Conservation (phyloP, 2,113 vertebrate genomes). For the Tetrao urogallus region DNA sequence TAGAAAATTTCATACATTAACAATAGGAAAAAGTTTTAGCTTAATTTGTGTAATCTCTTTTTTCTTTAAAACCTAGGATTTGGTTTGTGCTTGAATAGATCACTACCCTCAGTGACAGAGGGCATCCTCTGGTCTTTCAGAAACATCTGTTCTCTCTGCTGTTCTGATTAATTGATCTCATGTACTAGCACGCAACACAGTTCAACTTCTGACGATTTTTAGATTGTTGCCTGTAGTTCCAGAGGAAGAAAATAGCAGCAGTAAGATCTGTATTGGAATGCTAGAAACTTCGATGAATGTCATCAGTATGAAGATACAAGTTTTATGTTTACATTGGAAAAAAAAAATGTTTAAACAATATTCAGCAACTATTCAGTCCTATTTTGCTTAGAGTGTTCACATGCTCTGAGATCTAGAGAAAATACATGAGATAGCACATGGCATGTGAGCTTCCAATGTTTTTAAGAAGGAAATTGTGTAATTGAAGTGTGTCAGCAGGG, state of each 20-base stretch:
- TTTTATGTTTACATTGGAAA: not conserved
- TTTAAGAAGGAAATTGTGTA: not conserved
- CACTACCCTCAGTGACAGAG: not conserved
- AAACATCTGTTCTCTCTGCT: not conserved
- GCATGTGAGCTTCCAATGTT: not conserved
- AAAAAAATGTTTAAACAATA: not conserved
- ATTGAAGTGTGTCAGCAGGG: not conserved
- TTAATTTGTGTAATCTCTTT: not conserved
- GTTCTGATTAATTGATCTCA: not conserved
- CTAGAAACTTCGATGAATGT: not conserved
- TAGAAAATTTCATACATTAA: not conserved
- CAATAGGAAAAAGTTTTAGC: not conserved
- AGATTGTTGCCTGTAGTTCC: not conserved
- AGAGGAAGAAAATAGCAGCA: not conserved
- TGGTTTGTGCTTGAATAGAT: not conserved
- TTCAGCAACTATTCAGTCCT: not conserved
- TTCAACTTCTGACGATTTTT: not conserved
- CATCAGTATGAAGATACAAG: not conserved
- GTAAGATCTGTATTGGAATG: not conserved
- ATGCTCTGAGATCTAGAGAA: not conserved
- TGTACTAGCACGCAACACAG: accelerated
- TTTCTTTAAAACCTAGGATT: not conserved
- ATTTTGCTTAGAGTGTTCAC: not conserved
- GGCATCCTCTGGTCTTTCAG: not conserved
- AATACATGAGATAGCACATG: not conserved